phyloP scores from a whole-genome alignment of 1,140 invertebrate species.

The Aphis craccivora region DNA sequence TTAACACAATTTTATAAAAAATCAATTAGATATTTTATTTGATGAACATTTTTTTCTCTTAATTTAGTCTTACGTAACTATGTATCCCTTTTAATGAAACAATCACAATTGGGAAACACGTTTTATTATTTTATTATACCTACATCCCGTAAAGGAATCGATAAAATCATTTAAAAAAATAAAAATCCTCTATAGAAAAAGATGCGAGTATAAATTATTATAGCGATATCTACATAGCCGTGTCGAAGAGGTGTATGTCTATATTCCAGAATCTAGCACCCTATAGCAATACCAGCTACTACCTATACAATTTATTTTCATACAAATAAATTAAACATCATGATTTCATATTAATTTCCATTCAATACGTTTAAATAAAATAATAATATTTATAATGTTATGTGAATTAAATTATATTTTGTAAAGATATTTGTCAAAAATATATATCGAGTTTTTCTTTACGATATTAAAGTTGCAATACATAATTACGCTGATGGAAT shows the following conservation, averaged over 20 bases:
- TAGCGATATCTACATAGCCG: neutral
- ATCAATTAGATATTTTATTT: too few species aligned
- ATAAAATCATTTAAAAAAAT: neutral
- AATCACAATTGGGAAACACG: neutral
- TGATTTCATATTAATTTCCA: neutral
- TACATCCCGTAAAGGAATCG: neutral
- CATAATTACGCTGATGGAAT: neutral
- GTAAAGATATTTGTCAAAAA: neutral
- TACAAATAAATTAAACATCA: neutral
- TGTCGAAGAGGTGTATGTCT: neutral
- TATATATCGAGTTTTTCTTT: neutral
- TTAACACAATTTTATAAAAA: too few species aligned
- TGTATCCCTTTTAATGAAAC: neutral
- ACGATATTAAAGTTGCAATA: neutral
- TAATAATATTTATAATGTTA: neutral
- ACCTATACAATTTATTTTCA: neutral
- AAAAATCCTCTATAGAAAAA: neutral
- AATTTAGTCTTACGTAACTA: fast-evolving
- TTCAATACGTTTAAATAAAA: neutral
- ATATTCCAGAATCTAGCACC: neutral
- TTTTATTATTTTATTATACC: neutral
- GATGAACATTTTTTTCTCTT: neutral
- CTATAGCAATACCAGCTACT: neutral
- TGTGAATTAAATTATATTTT: neutral
- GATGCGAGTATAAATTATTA: neutral